Percentiles rank a stretch among this genome's conserved stretches.
Evolutionary conservation across 2,113 vertebrate genomes (phyloP).

Genomic region (Pholis gunnellus): DNA sequence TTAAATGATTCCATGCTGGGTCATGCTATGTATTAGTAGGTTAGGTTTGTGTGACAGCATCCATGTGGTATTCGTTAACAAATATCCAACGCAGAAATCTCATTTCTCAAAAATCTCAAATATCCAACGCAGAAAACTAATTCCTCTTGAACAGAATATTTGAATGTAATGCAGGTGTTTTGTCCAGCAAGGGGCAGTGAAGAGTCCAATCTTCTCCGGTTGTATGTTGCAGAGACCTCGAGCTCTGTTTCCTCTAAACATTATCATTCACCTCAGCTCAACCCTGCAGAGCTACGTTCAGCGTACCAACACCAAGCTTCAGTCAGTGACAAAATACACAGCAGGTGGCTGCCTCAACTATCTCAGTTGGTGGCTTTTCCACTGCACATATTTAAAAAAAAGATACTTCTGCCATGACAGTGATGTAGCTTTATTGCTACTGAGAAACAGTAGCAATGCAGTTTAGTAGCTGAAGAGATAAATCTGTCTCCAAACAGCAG

Average conservation of each 20-base stretch:
- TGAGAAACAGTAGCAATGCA: background rate
- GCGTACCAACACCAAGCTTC: background rate
- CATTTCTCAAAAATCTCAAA: too few relatives aligned
- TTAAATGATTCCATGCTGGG: background rate
- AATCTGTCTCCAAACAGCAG: constrained; percentile 15
- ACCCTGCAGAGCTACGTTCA: constrained; percentile 7
- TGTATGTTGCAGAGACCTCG: background rate
- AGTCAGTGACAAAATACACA: background rate
- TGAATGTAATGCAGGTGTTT: background rate
- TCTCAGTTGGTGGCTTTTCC: background rate
- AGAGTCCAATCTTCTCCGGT: background rate
- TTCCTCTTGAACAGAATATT: background rate
- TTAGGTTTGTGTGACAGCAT: constrained; percentile 12
- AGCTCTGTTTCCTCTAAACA: background rate
- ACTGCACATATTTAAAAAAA: background rate
- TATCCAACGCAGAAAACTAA: background rate
- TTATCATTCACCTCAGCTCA: constrained; percentile 28
- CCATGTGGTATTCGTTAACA: background rate
- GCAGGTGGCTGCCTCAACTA: background rate
- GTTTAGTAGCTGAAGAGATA: background rate
- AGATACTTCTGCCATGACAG: background rate
- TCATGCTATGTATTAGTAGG: constrained; percentile 36
- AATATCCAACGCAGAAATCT: background rate
- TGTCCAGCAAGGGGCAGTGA: constrained; percentile 53
- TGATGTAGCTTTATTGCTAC: background rate